Evolutionary conservation across 1,140 invertebrate genomes (phyloP), one percentile per base, ranked within the genome.

Genomic region (Lepidotrigona ventralis): DNA sequence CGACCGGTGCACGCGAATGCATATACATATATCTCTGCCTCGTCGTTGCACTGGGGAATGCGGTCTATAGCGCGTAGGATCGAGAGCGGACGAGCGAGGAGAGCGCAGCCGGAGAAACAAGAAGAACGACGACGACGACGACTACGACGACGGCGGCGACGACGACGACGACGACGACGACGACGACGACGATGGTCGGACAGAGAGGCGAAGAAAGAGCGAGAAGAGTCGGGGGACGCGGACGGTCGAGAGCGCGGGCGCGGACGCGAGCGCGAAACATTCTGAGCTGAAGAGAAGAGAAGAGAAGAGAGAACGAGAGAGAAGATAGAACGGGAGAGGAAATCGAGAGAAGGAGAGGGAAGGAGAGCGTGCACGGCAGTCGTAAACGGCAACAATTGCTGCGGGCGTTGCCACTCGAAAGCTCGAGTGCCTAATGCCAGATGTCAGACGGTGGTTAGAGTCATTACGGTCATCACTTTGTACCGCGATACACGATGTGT

Each of bases 311-410:
- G 3, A 33, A 33, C 33, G 33, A 33, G 33, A 69, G 78, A 79
- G 39, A 56, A 21, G 60, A 68, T 58, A 56, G 66, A n/a, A 60
- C 58, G 46, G 53, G 63, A 71, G 83, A 79, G 56, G 69, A 64
- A 73, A 33, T 73, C 51, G 71, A 83, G 72, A 81, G 56, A 78
- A 54, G n/a, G 79, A 29, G 69, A 81, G 71, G 75, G 68, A 71
- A 72, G 68, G 79, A 85, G 83, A 81, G 69, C 79, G 81, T 80
- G 86, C 80, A 86, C 88, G 81, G 89, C 87, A 93, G 89, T 90
- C 91, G 90, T 92, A 92, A 91, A 92, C 88, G 90, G 91, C 90
- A 92, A 92, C 91, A 92, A 93, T 93, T 90, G 92, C 92, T 91
- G 89, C 91, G 91, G 89, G 91, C 91, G 92, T 92, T 92, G 90